Base-by-base conservation (phyloP, 2,888 invertebrate species). In the Zootermopsis nevadensis region DNA sequence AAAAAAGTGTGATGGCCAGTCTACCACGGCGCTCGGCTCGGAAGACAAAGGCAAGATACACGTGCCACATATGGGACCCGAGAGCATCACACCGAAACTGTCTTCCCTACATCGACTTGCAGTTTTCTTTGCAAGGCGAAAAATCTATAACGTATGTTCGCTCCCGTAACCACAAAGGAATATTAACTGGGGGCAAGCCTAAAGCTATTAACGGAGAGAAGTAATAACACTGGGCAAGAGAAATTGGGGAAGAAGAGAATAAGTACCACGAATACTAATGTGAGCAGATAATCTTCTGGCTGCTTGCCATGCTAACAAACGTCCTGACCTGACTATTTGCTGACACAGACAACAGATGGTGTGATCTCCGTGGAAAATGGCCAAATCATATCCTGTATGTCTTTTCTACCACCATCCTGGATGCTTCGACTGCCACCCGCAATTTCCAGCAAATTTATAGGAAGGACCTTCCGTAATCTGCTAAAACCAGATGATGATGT, bases 261-360 rank as follows among this genome's bases (percentile, higher is more conserved):
- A 22, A 6, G 22, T 19, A 6, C 27, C 6, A 33, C 6, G 33
- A 30, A 69, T 33, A 69, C 19, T n/a, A 60, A 27, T 12, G 27
- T 27, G 60, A 27, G 60, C 10, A 60, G 27, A 33, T 15, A 38
- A 74, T 24, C 53, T 19, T 31, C 79, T 79, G 79, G 79, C 79
- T 24, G 15, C 2, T 2, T 79, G 79, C 79, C 79, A 79, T 79
- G n/a, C 60, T 79, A 53, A 48, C 77, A 53, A 55, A 77, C 53
- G 55, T 33, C 31, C 30, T 31, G 55, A 79, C 48, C 79, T 35
- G 60, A 31, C 79, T 79, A 55, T 55, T 55, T 79, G 79, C 79
- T 79, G 79, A 79, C 79, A 79, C 24, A 60, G 31, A 48, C 79
- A 53, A 79, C 79, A 79, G 79, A 79, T 79, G 79, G 79, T 53